These are phyloP conservation scores for Nomada fucata DNA, from an alignment of 2,888 invertebrate genomes.

Conservation along the genomic window DNA sequence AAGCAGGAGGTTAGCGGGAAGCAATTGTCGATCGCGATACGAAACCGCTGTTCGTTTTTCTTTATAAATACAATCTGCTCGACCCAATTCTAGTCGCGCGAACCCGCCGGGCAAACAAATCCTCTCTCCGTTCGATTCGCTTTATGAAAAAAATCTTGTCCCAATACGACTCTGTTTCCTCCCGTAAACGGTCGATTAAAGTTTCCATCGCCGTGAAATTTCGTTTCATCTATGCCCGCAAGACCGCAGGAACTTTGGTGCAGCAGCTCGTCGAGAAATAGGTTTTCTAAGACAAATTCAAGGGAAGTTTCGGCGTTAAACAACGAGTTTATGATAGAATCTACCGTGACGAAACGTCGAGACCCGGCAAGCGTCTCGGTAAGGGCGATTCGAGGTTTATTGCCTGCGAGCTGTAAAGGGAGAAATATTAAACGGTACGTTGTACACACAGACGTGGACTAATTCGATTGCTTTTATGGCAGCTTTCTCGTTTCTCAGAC, in stretches of 20 bases:
- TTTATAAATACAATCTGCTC: neutral
- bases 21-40: neutral
- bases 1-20: neutral
- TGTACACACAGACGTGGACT: neutral
- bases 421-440: neutral
- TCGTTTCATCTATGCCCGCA: neutral
- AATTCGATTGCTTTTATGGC: neutral
- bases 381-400: neutral
- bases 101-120: neutral
- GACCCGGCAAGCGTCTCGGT: neutral
- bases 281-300: neutral
- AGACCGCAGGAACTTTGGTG: neutral
- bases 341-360: neutral
- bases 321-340: neutral
- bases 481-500: neutral
- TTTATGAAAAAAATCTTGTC: neutral
- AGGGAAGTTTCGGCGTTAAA: neutral
- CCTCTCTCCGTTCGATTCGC: neutral
- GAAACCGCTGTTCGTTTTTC: slow-evolving; percentile 9
- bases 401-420: neutral
- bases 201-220: neutral
- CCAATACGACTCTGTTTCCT: no score
- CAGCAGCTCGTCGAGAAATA: neutral
- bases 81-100: slow-evolving; percentile 17
- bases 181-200: neutral